Base-by-base conservation (phyloP, 2,888 invertebrate genomes). In the Liposcelis brunnea region DNA sequence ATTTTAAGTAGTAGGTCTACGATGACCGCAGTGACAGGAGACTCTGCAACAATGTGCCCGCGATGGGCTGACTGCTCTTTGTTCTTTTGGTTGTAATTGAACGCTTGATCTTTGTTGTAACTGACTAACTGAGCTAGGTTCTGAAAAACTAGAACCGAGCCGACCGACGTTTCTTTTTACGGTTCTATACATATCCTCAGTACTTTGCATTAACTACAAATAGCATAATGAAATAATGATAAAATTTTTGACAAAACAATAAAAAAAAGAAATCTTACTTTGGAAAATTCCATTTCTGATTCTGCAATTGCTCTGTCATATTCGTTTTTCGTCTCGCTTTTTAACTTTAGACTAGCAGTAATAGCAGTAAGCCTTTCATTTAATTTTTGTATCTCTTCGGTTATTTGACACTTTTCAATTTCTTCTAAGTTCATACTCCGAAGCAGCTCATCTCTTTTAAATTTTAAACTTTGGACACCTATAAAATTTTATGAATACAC, bases 381-480 rank as follows among this genome's bases (percentile, higher is more conserved):
- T 31, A 65, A 51, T 7, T 50, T 46, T 40, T 55, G 53, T 6
- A 66, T 55, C 48, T 62, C 58, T 46, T 56, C 56, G 52, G 62
- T 59, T 46, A 65, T 49, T 31, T 53, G 49, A 14, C 45, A 43
- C 50, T 60, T 60, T 32, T 61, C 60, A 10, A 53, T 52, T 53
- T 64, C 61, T 52, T 63, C 60, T 48, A 54, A 52, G 26, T 57
- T 53, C 26, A 65, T 59, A 33, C 60, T 46, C 37, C 54, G 51
- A 40, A 58, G 51, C 45, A 65, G 50, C 49, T 61, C 58, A 16
- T 53, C 51, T 47, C 60, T 55, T 54, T 59, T 60, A 12, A 52
- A 47, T 56, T 62, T 65, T 45, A 66, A 52, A 45, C 62, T 59
- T 57, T 66, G 65, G 31, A 65, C 56, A 55, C 63, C 65, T 66